Conservation (phyloP, 2,113 vertebrate species). For the Antennarius striatus region DNA sequence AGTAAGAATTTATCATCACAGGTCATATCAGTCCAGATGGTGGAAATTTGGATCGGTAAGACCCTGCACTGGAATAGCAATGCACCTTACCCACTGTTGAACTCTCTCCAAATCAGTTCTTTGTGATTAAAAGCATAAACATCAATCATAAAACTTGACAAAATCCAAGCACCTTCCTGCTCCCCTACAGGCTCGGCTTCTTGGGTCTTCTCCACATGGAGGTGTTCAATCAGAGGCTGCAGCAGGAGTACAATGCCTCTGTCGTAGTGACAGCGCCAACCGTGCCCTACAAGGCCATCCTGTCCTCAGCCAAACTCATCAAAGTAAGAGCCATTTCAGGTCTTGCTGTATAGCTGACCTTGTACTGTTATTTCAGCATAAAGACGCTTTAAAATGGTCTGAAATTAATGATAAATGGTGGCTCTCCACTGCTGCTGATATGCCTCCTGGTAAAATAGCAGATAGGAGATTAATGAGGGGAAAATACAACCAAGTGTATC, state of each 20-base stretch:
- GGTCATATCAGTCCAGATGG: constrained; percentile 20
- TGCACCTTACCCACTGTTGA: constrained; percentile 9
- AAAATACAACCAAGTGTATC: no score
- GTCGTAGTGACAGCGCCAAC: constrained; percentile 94
- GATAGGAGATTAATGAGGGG: background rate
- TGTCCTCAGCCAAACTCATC: constrained; percentile 91
- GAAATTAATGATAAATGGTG: constrained; percentile 22
- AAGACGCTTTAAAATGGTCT: background rate
- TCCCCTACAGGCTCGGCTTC: constrained; percentile 87
- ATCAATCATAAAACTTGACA: constrained; percentile 18
- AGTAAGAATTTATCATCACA: constrained; percentile 12
- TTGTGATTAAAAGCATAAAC: constrained; percentile 37
- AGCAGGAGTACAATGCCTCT: constrained; percentile 94
- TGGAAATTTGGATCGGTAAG: constrained; percentile 17
- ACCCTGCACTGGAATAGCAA: constrained; percentile 2
- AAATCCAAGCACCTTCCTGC: constrained; percentile 13
- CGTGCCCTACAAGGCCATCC: constrained; percentile 92
- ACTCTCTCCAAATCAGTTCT: constrained; percentile 30
- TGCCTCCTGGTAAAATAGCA: constrained; percentile 2
- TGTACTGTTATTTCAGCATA: background rate
- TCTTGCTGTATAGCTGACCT: background rate
- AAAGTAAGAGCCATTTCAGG: constrained; percentile 81
- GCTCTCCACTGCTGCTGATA: background rate
- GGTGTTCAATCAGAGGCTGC: constrained; percentile 96
- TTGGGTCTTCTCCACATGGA: constrained; percentile 97